Evolutionary conservation across 2,888 invertebrate genomes (phyloP).

Genomic region (Ichneumoninae sp.): DNA sequence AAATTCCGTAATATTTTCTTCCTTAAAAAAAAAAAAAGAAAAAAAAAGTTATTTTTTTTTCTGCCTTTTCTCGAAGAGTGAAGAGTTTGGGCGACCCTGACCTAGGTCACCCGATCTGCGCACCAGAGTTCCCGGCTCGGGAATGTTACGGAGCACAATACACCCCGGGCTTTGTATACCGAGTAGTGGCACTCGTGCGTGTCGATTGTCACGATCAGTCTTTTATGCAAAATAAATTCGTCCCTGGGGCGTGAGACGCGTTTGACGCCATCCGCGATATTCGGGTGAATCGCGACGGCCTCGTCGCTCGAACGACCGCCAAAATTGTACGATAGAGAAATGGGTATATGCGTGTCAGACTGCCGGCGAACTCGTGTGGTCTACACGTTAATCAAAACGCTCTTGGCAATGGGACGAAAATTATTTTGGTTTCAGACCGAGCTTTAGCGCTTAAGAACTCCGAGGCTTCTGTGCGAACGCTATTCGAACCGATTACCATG

Average conservation of each 20-base stretch:
- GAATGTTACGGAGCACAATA: neutral
- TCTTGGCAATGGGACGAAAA: slow-evolving; percentile 66
- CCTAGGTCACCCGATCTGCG: slow-evolving; percentile 44
- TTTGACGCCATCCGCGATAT: slow-evolving; percentile 34
- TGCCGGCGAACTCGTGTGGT: slow-evolving; percentile 45
- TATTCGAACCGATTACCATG: slow-evolving; percentile 21
- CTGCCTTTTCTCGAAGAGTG: neutral
- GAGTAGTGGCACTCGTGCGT: neutral
- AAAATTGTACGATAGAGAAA: neutral
- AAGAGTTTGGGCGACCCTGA: slow-evolving; percentile 45
- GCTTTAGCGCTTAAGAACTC: slow-evolving; percentile 3
- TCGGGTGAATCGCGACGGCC: slow-evolving; percentile 11
- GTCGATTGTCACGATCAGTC: neutral
- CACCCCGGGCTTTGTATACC: neutral
- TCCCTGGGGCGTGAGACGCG: slow-evolving; percentile 52
- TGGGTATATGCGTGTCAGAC: slow-evolving; percentile 21
- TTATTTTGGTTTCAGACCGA: slow-evolving; percentile 65
- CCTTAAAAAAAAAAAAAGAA: too few relatives aligned
- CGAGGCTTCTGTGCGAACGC: slow-evolving; percentile 22
- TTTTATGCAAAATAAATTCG: slow-evolving; percentile 17
- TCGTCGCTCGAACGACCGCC: slow-evolving; percentile 8
- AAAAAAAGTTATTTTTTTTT: too few relatives aligned
- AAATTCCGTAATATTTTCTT: too few relatives aligned
- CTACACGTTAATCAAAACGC: slow-evolving; percentile 62
- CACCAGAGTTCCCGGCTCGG: neutral